Base-by-base conservation (phyloP, 2,113 vertebrate genomes). In the Apistogramma diplotaenia region DNA sequence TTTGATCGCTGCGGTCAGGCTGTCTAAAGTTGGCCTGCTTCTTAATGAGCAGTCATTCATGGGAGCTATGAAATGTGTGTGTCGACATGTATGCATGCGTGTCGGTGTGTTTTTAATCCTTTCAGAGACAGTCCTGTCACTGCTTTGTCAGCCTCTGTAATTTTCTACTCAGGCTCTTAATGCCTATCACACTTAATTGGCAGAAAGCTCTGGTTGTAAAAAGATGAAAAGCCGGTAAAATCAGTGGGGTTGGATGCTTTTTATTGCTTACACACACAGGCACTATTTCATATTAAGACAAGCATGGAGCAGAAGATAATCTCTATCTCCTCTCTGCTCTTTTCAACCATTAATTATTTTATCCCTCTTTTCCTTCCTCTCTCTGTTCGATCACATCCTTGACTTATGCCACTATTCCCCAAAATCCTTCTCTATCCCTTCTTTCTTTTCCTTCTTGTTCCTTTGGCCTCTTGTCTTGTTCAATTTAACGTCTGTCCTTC, bases 11-110 rank as follows among this genome's bases (percentile, higher is more conserved):
- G 6, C 7, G 25, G 57, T 71, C 51, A 57, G 67, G 29, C n/a
- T 31, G 67, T 70, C 5, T 75, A 10, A 72, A 56, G 72, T 18
- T 56, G 35, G 25, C 35, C 78, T 49, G 43, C 76, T 72, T 6
- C 16, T 37, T 87, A 86, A 87, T 86, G 74, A 92, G 85, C 43
- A 71, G 23, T 49, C 33, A 15, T 61, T 85, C 60, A 74, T 2
- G 0, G 11, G 21, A 46, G 5, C 53, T 75, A 8, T 25, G 46
- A 11, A 21, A 49, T 25, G 18, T 70, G 57, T 73, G 21, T 29
- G 46, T 33, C 23, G 12, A 46, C 23, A 62, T 54, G 9, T 23
- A 40, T 4, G 21, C 60, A 40, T 29, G 49, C 29, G 33, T 16
- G 25, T 56, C 12, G 8, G 33, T 29, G 79, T 72, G 43, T 61